Evolutionary conservation across 2,113 vertebrate genomes (phyloP).

Genomic region (Aegypius monachus): DNA sequence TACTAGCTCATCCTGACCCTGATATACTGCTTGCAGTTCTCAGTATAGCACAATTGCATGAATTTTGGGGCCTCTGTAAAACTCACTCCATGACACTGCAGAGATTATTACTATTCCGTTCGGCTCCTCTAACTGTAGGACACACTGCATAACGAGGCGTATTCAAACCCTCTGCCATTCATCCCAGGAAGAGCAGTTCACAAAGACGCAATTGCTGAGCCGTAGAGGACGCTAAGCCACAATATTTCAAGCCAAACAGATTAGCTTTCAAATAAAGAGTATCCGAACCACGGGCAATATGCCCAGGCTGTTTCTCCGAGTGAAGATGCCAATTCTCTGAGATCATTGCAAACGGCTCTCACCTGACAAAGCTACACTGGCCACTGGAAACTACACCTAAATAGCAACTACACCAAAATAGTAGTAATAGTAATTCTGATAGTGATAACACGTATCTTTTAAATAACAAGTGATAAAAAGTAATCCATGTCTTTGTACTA

Average conservation of each 20-base stretch:
- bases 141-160: background rate
- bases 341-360: background rate
- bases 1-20: background rate
- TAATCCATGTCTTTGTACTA: background rate
- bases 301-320: background rate
- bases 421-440: background rate
- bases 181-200: background rate
- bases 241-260: background rate
- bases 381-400: background rate
- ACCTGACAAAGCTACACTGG: background rate
- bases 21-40: background rate
- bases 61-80: background rate
- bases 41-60: fast-evolving
- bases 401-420: background rate
- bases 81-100: background rate
- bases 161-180: background rate
- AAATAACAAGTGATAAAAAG: background rate
- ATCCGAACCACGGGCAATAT: background rate
- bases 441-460: background rate
- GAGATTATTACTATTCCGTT: background rate
- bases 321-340: background rate
- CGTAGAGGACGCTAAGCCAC: background rate
- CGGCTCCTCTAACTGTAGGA: background rate
- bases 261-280: background rate
- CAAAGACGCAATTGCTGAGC: background rate